phyloP scores from a whole-genome alignment of 1,140 invertebrate genomes.

The Euborellia annulipes region DNA sequence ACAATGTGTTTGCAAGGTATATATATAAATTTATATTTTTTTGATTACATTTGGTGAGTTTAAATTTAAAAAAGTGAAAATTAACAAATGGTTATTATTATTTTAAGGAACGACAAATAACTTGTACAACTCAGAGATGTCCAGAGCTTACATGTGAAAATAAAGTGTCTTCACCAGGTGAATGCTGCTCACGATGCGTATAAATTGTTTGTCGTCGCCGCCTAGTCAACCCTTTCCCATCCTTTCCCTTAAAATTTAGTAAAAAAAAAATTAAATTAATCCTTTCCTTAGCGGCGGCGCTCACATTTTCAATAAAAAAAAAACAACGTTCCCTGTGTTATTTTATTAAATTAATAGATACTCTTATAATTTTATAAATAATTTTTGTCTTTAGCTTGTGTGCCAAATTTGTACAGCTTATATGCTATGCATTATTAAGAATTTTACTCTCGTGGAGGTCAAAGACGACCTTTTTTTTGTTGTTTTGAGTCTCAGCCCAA shows the following conservation, averaged over 20 bases:
- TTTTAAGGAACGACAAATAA: slow-evolving; percentile 20
- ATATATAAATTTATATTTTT: not conserved
- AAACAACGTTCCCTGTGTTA: not conserved
- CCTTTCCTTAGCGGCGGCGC: not conserved
- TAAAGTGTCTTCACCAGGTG: slow-evolving; percentile 2
- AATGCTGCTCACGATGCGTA: slow-evolving; percentile 12
- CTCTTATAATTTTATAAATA: not conserved
- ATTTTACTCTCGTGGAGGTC: not conserved
- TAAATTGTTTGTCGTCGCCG: not conserved
- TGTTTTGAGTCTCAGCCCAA: slow-evolving; percentile 7
- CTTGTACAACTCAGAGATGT: slow-evolving; percentile 22
- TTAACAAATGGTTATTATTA: not conserved
- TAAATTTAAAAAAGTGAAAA: not conserved
- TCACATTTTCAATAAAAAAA: not conserved
- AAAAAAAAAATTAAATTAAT: not conserved
- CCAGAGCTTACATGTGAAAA: slow-evolving; percentile 7
- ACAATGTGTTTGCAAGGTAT: slow-evolving; percentile 32
- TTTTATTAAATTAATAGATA: not conserved
- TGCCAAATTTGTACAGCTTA: slow-evolving; percentile 5
- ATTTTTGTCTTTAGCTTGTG: not conserved
- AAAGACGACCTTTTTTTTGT: not conserved
- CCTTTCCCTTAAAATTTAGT: not conserved
- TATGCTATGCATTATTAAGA: slow-evolving; percentile 4
- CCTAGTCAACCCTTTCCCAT: not conserved
- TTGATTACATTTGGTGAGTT: slow-evolving; percentile 8